Evolutionary conservation across 1,140 invertebrate genomes (phyloP), one percentile per base, ranked within the genome.

Genomic region (Cotesia typhae): DNA sequence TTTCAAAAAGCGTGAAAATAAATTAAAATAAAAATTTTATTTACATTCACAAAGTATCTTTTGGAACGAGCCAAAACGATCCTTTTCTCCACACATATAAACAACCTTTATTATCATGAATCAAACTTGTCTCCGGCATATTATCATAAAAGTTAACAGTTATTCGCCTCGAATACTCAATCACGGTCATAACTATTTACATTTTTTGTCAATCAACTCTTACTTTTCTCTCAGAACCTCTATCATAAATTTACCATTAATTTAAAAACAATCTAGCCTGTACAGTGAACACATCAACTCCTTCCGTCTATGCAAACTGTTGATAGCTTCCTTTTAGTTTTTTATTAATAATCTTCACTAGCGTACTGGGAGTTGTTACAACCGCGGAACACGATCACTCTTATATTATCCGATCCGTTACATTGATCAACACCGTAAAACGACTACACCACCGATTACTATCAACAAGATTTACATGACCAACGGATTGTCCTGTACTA

Each of bases 361-460:
- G 17, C 64, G 57, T 52, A 60, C 20, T 37, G 51, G 7, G 47
- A 67, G 35, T 67, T 72, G 41, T 67, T 72, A 61, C 57, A 51
- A 53, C 53, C 9, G 53, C 37, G 17, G 28, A 61, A 72, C 65
- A 67, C 65, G 55, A 67, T 72, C 65, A 71, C 70, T 71, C 70
- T 64, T 55, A 72, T 72, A 72, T 72, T 67, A 72, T 72, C 59
- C 64, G 71, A 67, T 52, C 71, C 71, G 71, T 72, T 72, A 72
- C 71, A 72, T 67, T 67, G 71, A 72, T 72, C 71, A 67, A 67
- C 71, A 63, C 53, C 65, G 36, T 64, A 66, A 71, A 47, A 47
- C 41, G 41, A 71, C 70, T 35, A 66, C 61, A 51, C 51, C 37
- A 47, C 20, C 65, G 71, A 72, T 72, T 72, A 67, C 57, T 72